These are phyloP conservation scores for Hirtodrosophila cameraria DNA, from an alignment of 2,888 invertebrate genomes.

Conservation along the genomic window DNA sequence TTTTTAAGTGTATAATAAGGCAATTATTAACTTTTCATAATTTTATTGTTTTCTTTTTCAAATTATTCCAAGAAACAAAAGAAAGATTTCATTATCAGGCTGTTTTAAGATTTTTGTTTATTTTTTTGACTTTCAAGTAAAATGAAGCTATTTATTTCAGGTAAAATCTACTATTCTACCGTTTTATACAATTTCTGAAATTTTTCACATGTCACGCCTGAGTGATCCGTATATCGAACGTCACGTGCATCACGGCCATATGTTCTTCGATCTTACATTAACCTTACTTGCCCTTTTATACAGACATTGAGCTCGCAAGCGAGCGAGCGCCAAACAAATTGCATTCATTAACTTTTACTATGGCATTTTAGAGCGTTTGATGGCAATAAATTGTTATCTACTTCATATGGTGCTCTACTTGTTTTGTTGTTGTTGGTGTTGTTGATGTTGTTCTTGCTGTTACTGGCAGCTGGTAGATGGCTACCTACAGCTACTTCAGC, in stretches of 20 bases:
- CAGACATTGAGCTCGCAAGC: constrained; percentile 22
- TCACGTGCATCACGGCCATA: constrained; percentile 5
- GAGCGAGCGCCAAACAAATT: constrained; percentile 63
- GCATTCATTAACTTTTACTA: constrained; percentile 79
- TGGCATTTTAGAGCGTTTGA: constrained; percentile 72
- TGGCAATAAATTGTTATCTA: constrained; percentile 75
- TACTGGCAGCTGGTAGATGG: constrained; percentile 38
- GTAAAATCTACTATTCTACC: too few relatives aligned
- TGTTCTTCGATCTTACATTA: not conserved
- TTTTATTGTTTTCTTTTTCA: too few relatives aligned
- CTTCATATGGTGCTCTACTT: constrained; percentile 34
- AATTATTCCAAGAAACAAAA: too few relatives aligned
- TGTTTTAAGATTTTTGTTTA: too few relatives aligned
- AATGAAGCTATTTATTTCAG: too few relatives aligned
- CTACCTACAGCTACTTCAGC: constrained; percentile 70
- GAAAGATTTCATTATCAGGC: too few relatives aligned
- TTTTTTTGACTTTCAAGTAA: too few relatives aligned
- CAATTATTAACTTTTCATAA: too few relatives aligned
- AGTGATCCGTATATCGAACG: constrained; percentile 13
- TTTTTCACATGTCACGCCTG: too few relatives aligned
- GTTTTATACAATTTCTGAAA: too few relatives aligned
- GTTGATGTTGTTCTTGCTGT: constrained; percentile 29
- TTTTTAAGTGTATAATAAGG: too few relatives aligned
- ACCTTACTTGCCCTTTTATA: constrained; percentile 14
- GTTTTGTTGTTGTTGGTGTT: constrained; percentile 27